Base-by-base conservation (phyloP, 2,797 vertebrate genomes). In the Emydoidea blandingii region DNA sequence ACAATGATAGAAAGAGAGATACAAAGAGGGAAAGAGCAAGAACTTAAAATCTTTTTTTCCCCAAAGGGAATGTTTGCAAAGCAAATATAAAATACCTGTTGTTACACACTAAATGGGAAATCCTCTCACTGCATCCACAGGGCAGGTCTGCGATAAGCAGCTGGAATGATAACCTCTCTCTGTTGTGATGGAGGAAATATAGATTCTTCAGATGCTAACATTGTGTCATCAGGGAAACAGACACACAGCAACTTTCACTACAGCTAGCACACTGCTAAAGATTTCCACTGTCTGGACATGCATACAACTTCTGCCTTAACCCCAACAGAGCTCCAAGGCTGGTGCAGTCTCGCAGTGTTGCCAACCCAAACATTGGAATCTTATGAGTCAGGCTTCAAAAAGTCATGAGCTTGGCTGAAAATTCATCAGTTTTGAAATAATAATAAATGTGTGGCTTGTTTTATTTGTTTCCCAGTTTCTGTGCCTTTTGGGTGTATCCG, bases 131-230 rank as follows among this genome's bases (percentile, higher is more conserved):
- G 23, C 49, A 95, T 94, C 91, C 96, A 96, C 85, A 47, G 95
- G 90, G 91, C 88, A 91, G 93, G 92, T 92, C 92, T 95, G 91
- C 94, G 96, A 97, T 97, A 97, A 97, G 97, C 95, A 95, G 93
- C 90, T 90, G 92, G 89, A 93, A 91, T 80, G 95, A 97, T 97
- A 97, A 96, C 95, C 86, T 97, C 96, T 97, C 96, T 96, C 86
- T 87, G 54, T 44, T 92, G 34, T 3, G 0, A 95, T 91, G 95
- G 85, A 14, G 95, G 93, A 97, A 97, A 95, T 96, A 96, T 2
- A 97, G 97, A 97, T 96, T 95, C 95, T 84, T 96, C 95, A 89
- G 94, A 96, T 93, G 96, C 95, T 97, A 97, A 97, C 96, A 82
- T 88, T 65, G 79, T 92, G 96, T 96, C 97, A 96, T 94, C 96